A percentile compares a stretch with the other conserved stretches of the same genome.
phyloP scores from a whole-genome alignment of 2,113 vertebrate species.

The Cephalopholis sonnerati region DNA sequence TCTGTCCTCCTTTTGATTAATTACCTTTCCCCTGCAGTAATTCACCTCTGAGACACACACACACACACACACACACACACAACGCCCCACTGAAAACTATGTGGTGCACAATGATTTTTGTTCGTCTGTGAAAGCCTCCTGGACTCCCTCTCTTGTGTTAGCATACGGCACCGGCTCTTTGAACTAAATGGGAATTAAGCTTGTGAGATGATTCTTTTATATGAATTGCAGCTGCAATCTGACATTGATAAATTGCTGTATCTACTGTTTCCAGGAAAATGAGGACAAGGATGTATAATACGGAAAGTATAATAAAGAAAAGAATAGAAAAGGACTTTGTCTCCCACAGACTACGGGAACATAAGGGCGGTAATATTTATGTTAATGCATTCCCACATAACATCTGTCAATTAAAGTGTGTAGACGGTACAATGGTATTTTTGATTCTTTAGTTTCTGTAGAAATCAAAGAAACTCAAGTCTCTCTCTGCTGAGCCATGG shows the following conservation, averaged over 20 bases:
- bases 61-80: constrained; percentile 1
- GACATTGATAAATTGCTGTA: constrained; percentile 19
- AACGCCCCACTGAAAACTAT: constrained; percentile 13
- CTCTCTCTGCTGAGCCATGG: neutral
- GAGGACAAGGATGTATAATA: neutral
- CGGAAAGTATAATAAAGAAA: neutral
- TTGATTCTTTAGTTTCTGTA: neutral
- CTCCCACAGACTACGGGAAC: neutral
- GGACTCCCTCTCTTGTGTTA: neutral
- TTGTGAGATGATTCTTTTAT: constrained; percentile 21
- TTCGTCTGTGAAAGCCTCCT: constrained; percentile 9
- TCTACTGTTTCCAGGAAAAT: neutral
- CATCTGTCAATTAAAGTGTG: neutral
- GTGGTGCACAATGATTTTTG: neutral
- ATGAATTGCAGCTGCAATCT: neutral
- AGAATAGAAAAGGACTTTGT: neutral
- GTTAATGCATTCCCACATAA: neutral
- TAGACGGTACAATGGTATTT: neutral
- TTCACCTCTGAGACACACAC: constrained; percentile 4
- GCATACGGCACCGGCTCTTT: neutral
- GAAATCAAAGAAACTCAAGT: neutral
- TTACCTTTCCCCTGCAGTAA: constrained; percentile 18
- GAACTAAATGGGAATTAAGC: constrained; percentile 7
- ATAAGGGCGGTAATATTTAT: neutral
- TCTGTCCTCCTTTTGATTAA: constrained; percentile 31